phyloP scores from a whole-genome alignment of 2,797 vertebrate genomes.

The Rhynchotus rufescens region DNA sequence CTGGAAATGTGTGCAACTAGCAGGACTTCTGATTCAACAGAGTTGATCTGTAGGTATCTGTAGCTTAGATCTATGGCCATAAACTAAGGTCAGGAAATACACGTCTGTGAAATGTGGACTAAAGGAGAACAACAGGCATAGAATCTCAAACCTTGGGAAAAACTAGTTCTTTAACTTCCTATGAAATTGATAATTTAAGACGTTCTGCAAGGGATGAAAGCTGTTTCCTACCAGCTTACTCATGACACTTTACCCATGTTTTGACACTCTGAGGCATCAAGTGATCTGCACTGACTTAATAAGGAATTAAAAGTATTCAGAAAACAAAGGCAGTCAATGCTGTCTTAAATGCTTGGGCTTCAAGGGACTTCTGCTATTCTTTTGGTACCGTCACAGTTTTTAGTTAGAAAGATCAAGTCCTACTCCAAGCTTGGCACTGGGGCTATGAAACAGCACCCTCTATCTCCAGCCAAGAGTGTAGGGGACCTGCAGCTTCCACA shows the following conservation, averaged over 20 bases:
- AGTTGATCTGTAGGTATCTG: not conserved
- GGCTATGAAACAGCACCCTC: not conserved
- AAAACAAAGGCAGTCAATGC: conserved; percentile 35
- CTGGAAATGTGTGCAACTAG: not conserved
- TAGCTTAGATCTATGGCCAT: not conserved
- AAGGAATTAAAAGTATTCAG: conserved; percentile 20
- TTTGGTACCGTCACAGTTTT: conserved; percentile 4
- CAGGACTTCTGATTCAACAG: not conserved
- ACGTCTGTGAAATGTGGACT: not conserved
- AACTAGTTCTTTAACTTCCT: not conserved
- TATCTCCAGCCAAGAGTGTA: not conserved
- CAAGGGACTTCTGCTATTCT: conserved; percentile 39
- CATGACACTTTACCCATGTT: not conserved
- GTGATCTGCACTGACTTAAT: conserved; percentile 10
- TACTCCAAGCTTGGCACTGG: not conserved
- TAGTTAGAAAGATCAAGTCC: not conserved
- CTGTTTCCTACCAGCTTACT: not conserved
- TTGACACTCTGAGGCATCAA: not conserved
- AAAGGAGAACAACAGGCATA: not conserved
- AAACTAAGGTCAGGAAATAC: not conserved
- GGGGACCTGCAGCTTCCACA: not conserved
- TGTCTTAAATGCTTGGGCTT: not conserved
- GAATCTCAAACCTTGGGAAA: not conserved
- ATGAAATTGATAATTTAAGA: not conserved
- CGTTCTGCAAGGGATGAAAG: not conserved